Conservation (phyloP, 2,113 vertebrate genomes). For the Toxostoma redivivum region DNA sequence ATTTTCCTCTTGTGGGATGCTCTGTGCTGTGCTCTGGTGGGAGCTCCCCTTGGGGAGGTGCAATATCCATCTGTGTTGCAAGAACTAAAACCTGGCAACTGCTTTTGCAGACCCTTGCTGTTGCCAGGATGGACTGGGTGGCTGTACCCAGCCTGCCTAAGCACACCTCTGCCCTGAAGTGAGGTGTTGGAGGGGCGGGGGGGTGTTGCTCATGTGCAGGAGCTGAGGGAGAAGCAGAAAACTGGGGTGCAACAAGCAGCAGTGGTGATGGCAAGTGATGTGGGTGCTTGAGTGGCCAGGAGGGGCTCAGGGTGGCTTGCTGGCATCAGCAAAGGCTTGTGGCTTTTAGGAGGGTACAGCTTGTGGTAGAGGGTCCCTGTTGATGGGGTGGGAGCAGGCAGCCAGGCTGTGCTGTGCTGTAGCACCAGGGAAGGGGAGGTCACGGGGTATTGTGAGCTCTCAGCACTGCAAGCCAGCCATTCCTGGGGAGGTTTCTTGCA, state of each 20-base stretch:
- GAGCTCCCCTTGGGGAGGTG: fast-evolving
- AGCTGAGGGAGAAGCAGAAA: not conserved
- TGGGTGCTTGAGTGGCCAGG: not conserved
- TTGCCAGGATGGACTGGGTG: not conserved
- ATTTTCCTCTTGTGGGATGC: fast-evolving
- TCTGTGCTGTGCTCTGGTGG: not conserved
- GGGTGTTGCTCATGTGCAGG: not conserved
- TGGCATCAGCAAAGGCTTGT: not conserved
- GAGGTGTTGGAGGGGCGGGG: fast-evolving
- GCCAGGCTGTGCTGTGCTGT: not conserved
- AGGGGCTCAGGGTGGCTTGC: not conserved
- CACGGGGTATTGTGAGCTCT: fast-evolving
- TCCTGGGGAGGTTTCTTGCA: not conserved
- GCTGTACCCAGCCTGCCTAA: not conserved
- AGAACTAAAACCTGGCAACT: not conserved
- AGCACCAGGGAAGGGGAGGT: not conserved
- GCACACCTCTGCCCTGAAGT: not conserved
- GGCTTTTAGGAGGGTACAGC: not conserved
- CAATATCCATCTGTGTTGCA: not conserved
- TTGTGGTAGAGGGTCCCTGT: fast-evolving
- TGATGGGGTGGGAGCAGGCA: not conserved
- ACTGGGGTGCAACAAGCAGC: not conserved
- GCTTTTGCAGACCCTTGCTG: not conserved
- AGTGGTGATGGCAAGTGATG: fast-evolving
- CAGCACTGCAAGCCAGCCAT: not conserved